Evolutionary conservation across 1,140 invertebrate genomes (phyloP), one percentile per base, ranked within the genome.

Genomic region (Drosophila serrata): DNA sequence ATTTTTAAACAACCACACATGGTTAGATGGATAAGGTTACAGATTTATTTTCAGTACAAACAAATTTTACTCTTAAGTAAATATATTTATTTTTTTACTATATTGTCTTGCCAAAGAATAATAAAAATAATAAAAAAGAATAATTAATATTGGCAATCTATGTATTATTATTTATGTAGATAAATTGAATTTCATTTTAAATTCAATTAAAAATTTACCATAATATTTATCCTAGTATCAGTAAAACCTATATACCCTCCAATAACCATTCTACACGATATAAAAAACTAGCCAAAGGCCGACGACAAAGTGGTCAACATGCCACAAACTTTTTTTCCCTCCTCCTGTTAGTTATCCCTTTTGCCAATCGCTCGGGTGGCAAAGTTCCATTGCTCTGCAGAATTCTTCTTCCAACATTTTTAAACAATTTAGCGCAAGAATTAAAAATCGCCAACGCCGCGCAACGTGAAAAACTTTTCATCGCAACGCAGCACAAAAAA

Each of bases 401-500:
- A 88, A 88, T 90, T 90, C 86, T 90, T 90, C 68, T 70, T 70
- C 68, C 62, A 90, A 90, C 85, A 90, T 90, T 90, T 90, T 90
- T 90, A 90, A 90, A 90, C 85, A 90, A 90, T 90, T 90, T 90
- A 90, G 85, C 86, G 61, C 70, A 90, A 85, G 85, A 90, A 90
- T 90, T 90, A 90, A 90, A 90, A 90, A 90, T 90, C 70, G 86
- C 81, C 62, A 88, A 90, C 85, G 85, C 74, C 78, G 85, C 72
- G 82, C 82, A 85, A 85, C 81, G 82, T 81, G 73, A 42, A 69
- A 86, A 86, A 86, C 31, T 86, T 87, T 77, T 59, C 76, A 79
- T 59, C 65, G 68, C 42, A 70, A 72, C 64, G 65, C 68, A 72
- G 68, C 29, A 49, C 39, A 55, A 29, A 29, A 59, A 67, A 9